Base-by-base conservation (phyloP, 2,113 vertebrate species). In the Aix galericulata region DNA sequence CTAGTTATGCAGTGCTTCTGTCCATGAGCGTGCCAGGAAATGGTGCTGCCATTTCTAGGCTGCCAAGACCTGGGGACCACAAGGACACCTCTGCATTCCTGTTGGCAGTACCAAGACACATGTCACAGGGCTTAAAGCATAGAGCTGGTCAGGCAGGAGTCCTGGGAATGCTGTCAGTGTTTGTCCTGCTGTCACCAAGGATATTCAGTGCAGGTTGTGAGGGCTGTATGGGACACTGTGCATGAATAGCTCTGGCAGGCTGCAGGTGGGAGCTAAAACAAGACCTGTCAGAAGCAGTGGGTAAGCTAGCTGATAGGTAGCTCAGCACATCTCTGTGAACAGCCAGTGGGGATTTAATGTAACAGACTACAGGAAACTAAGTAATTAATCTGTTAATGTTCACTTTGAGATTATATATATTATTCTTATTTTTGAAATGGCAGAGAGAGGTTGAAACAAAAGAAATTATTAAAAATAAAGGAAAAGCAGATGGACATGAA, bases 81-180 rank as follows among this genome's bases (percentile, higher is more conserved):
- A 36, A 72, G n/a, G 21, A 26, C 17, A 8, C 14, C 21, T 73
- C 11, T 17, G 3, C 25, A 12, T 8, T 21, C 3, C 20, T 17
- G 9, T 68, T 0, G 0, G 15, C 40, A 71, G 36, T 16, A 58
- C 36, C 0, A 0, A 67, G 62, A 38, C 11, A 8, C 4, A 1
- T 5, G 18, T 13, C 56, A 18, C 1, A 8, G n/a, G 73, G 14
- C 20, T 67, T 27, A 59, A 63, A 17, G 21, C 6, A 8, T 4
- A 2, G 1, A 53, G 9, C 11, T 80, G 44, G 7, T 23, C 6
- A 4, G 44, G 53, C 5, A 46, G 34, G 8, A 3, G 1, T 52
- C 36, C 63, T 44, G 63, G 72, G 46, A 88, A 15, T 11, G n/a
- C 26, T 46, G n/a, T 26, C 9, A 36, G 56, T 22, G 22, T 53